phyloP scores from a whole-genome alignment of 2,797 vertebrate species.

The Gorsachius magnificus region DNA sequence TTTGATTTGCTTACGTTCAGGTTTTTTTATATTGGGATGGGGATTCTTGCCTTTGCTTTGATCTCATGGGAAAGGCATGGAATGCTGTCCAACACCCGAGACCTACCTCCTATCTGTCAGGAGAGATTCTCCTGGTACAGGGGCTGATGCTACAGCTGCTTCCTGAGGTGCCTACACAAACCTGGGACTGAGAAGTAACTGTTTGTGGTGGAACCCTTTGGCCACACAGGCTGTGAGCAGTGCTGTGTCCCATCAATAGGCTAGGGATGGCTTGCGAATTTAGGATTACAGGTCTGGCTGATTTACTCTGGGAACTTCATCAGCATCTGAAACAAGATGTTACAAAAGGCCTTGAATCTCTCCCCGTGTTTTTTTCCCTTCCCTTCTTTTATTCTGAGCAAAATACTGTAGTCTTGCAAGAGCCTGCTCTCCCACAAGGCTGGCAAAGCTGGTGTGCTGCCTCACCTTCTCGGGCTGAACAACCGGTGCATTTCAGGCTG shows the following conservation, averaged over 20 bases:
- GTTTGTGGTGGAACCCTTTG: neutral
- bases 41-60: neutral
- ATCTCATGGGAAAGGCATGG: neutral
- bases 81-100: neutral
- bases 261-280: neutral
- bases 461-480: neutral
- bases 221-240: neutral
- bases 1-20: neutral
- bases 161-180: neutral
- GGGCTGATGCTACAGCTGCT: neutral
- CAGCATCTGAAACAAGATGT: neutral
- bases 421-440: neutral
- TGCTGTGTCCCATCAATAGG: neutral
- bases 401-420: neutral
- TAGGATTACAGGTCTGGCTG: neutral
- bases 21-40: neutral
- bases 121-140: neutral
- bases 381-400: neutral
- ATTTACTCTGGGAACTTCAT: neutral
- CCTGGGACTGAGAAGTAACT: neutral
- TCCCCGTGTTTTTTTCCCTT: accelerated
- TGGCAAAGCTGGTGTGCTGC: neutral
- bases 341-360: neutral
- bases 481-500: neutral
- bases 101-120: neutral